Conservation (phyloP, 2,888 invertebrate genomes). For the Drosophila atroscutellata region DNA sequence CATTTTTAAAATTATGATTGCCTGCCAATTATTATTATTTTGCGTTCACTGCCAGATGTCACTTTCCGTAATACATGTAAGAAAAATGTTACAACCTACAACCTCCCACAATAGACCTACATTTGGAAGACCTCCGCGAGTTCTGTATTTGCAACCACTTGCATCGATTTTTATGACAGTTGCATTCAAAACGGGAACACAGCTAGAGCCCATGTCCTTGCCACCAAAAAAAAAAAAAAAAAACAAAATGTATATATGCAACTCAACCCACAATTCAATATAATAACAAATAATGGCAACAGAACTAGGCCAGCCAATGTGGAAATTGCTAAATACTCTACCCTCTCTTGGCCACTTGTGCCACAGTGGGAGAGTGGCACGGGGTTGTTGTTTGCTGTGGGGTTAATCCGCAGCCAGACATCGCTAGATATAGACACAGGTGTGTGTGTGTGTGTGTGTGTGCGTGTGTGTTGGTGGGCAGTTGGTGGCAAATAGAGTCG, state of each 20-base stretch:
- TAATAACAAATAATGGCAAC: constrained; percentile 65
- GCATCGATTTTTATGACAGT: constrained; percentile 52
- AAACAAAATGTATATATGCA: constrained; percentile 5
- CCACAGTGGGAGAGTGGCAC: constrained; percentile 12
- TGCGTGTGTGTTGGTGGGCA: background rate
- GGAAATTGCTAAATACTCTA: constrained; percentile 41
- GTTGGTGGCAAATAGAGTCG: constrained; percentile 33
- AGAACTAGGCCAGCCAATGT: constrained; percentile 66
- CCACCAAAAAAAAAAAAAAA: constrained; percentile 36
- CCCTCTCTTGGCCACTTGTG: constrained; percentile 37
- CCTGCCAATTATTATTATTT: too few species aligned
- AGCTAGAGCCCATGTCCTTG: constrained; percentile 62
- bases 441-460: constrained; percentile 23
- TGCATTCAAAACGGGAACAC: constrained; percentile 34
- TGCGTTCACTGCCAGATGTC: background rate
- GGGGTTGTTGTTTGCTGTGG: constrained; percentile 29
- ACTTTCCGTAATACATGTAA: background rate
- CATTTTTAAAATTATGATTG: background rate
- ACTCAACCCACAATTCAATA: constrained; percentile 31
- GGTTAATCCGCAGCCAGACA: constrained; percentile 65
- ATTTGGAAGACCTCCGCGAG: constrained; percentile 14
- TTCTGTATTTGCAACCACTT: constrained; percentile 18
- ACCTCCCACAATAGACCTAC: constrained; percentile 13
- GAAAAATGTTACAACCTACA: background rate
- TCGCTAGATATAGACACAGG: constrained; percentile 31